Evolutionary conservation across 2,888 invertebrate genomes (phyloP).

Genomic region (Drosophila recens): DNA sequence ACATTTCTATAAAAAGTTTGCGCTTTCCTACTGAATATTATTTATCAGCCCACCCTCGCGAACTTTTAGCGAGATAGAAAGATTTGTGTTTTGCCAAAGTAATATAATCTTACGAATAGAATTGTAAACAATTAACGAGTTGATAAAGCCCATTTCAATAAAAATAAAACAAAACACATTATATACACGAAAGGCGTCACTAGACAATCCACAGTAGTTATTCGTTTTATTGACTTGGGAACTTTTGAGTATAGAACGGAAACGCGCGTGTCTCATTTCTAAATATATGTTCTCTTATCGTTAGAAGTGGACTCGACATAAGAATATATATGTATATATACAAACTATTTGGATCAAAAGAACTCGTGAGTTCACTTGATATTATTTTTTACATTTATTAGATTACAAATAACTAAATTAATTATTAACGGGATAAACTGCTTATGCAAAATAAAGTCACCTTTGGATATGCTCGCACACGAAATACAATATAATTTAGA

Average conservation of each 20-base stretch:
- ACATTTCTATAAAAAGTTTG: neutral
- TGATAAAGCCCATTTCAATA: neutral
- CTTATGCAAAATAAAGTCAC: constrained; percentile 45
- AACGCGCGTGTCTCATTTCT: constrained; percentile 12
- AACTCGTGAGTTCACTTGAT: constrained; percentile 11
- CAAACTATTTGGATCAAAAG: constrained; percentile 5
- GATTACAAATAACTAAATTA: constrained; percentile 34
- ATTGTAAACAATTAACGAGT: neutral
- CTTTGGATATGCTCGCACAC: constrained; percentile 41
- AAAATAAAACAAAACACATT: neutral
- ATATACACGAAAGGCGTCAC: constrained; percentile 5
- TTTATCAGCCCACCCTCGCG: neutral
- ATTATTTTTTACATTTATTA: constrained; percentile 71
- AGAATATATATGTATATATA: constrained; percentile 8
- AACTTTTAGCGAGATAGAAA: neutral
- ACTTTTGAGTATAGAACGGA: constrained; percentile 15
- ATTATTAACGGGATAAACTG: constrained; percentile 37
- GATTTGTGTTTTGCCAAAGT: neutral
- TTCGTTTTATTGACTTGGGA: constrained; percentile 26
- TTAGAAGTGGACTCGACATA: constrained; percentile 2
- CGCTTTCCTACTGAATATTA: no score
- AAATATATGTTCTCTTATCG: constrained; percentile 13
- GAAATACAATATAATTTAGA: constrained; percentile 4
- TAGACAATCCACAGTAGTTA: constrained; percentile 19
- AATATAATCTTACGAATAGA: neutral